Evolutionary conservation across 2,888 invertebrate genomes (phyloP), one percentile per base, ranked within the genome.

Genomic region (Tillus elongatus): DNA sequence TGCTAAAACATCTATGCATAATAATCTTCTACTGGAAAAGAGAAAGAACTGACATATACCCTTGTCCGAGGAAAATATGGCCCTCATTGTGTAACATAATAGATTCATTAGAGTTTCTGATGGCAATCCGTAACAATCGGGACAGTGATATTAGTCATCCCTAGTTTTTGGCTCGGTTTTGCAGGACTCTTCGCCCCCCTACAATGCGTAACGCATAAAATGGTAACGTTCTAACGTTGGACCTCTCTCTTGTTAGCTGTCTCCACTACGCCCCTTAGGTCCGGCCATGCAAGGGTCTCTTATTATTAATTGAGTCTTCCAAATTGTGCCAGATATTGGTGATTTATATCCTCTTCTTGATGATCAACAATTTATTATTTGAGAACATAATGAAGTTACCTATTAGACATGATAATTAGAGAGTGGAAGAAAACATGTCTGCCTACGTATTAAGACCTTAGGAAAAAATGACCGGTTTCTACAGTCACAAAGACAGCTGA

Each of bases 61-160:
- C 24, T n/a, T 19, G 6, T 19, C n/a, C 24, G 24, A n/a, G 6
- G 24, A n/a, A 40, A 37, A 37, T 15, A 35, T 47, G 51, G 44
- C 49, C 39, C 50, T 50, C 54, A 51, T 55, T 53, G 45, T 41
- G 40, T 28, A 51, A 57, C 54, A 59, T 61, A 62, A 63, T 63
- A 59, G 63, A 63, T 58, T 62, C 63, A 63, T 63, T 63, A 62
- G 51, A 49, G 50, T 60, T 53, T 51, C 52, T 51, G 57, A 61
- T 61, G 58, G 55, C 50, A 44, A 52, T 44, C 51, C 51, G 51
- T 58, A 53, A 52, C 53, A 54, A 48, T 49, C 48, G 51, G 54
- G 61, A 62, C 61, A 59, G 47, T 42, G 49, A 47, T 54, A 62
- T 63, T 61, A 61, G 58, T 63, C 63, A 63, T 60, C 54, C 56